Conservation (phyloP, 2,797 vertebrate genomes). For the Eospalax fontanierii region DNA sequence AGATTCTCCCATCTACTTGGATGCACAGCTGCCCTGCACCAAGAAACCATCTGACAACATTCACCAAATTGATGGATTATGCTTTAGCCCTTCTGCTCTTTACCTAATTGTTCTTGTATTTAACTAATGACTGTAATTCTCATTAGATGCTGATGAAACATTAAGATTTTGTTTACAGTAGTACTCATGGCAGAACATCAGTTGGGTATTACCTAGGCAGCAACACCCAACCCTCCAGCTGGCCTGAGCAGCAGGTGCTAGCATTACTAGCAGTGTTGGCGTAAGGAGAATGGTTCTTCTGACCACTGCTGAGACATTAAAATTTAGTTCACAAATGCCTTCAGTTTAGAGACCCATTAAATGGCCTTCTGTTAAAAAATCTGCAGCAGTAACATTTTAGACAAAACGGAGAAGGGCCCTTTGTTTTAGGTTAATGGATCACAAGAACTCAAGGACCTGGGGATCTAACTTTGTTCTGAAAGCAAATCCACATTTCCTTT, state of each 20-base stretch:
- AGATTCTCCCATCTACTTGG: slow-evolving; percentile 24
- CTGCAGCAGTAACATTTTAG: background rate
- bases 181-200: slow-evolving; percentile 5
- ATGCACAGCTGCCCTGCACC: slow-evolving; percentile 41
- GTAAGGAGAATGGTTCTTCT: slow-evolving; percentile 50
- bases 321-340: slow-evolving; percentile 28
- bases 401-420: slow-evolving; percentile 1
- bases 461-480: background rate
- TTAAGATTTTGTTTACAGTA: slow-evolving; percentile 68
- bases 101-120: slow-evolving; percentile 71
- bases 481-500: background rate
- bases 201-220: slow-evolving; percentile 23
- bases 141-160: slow-evolving; percentile 62
- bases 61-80: slow-evolving; percentile 64
- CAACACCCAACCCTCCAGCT: slow-evolving; percentile 39
- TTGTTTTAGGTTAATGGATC: background rate
- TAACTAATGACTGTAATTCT: slow-evolving; percentile 73
- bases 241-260: slow-evolving; percentile 36
- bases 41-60: slow-evolving; percentile 60
- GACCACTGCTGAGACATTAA: background rate
- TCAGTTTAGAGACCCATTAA: slow-evolving; percentile 36
- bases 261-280: background rate
- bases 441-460: background rate
- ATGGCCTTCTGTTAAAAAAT: slow-evolving; percentile 51
- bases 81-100: background rate